These are phyloP conservation scores for Gonatopus flavifemur DNA, from an alignment of 1,140 invertebrate species.

Conservation along the genomic window DNA sequence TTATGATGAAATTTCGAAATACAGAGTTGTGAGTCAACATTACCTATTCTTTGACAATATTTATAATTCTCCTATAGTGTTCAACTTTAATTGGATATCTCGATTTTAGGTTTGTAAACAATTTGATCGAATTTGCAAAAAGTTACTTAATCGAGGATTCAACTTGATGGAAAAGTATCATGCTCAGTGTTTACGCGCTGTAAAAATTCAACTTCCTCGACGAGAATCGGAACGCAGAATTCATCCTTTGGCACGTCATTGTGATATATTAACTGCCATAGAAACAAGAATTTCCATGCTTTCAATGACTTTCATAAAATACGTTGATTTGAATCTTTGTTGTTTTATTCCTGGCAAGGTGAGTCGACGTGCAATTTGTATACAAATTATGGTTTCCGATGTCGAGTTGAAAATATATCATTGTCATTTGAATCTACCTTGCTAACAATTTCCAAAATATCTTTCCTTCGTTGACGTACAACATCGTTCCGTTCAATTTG, in stretches of 20 bases:
- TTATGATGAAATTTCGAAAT: slow-evolving; percentile 80
- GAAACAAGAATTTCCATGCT: slow-evolving; percentile 90
- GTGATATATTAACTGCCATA: slow-evolving; percentile 85
- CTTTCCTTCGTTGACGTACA: no score
- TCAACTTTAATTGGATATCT: background rate
- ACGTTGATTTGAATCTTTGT: slow-evolving; percentile 77
- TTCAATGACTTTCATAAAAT: slow-evolving; percentile 89
- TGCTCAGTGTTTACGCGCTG: slow-evolving; percentile 69
- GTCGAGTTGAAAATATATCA: no score
- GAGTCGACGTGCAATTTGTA: slow-evolving; percentile 15
- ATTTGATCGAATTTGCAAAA: slow-evolving; percentile 75
- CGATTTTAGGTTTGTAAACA: slow-evolving; percentile 74
- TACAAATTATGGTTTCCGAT: no score
- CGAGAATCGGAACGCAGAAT: slow-evolving; percentile 84
- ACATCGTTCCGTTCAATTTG: no score
- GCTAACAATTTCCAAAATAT: no score
- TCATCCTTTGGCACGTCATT: slow-evolving; percentile 82
- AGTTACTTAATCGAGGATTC: slow-evolving; percentile 80
- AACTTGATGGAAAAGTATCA: slow-evolving; percentile 77
- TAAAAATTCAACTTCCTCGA: slow-evolving; percentile 82
- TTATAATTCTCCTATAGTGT: slow-evolving; percentile 1
- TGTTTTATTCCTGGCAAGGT: slow-evolving; percentile 94
- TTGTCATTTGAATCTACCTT: no score
- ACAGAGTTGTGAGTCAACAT: slow-evolving; percentile 69
- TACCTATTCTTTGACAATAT: slow-evolving; percentile 15